phyloP scores from a whole-genome alignment of 2,797 vertebrate species.

The Gephyroberyx darwinii region DNA sequence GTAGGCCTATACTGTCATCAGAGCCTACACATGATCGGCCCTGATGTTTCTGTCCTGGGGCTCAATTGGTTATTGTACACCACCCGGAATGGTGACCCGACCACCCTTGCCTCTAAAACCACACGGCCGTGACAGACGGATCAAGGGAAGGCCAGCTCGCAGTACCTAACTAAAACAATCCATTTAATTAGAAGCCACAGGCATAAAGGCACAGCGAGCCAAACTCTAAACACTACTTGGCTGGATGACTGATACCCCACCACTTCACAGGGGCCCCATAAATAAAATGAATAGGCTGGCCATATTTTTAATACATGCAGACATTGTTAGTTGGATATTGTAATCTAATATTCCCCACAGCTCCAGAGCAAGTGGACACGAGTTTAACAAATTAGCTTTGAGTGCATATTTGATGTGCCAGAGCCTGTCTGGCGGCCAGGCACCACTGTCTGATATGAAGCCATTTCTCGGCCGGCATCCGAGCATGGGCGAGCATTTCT shows the following conservation, averaged over 20 bases:
- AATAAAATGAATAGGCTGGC: constrained; percentile 37
- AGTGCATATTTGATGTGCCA: constrained; percentile 58
- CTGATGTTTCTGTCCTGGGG: constrained; percentile 44
- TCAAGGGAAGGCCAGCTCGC: constrained; percentile 42
- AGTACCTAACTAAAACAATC: constrained; percentile 59
- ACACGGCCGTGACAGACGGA: constrained; percentile 64
- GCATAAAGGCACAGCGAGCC: constrained; percentile 8
- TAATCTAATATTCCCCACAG: constrained; percentile 53
- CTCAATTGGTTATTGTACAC: constrained; percentile 63
- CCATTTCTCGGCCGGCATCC: constrained; percentile 42
- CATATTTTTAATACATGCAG: constrained; percentile 39
- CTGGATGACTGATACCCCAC: constrained; percentile 39
- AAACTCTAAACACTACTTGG: constrained; percentile 44
- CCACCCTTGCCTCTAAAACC: constrained; percentile 40
- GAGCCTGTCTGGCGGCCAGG: constrained; percentile 45
- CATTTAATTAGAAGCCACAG: constrained; percentile 65
- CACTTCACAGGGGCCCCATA: constrained; percentile 19
- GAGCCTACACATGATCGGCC: constrained; percentile 56
- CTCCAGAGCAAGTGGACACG: constrained; percentile 28
- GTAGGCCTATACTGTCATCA: constrained; percentile 36
- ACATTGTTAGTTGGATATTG: constrained; percentile 32
- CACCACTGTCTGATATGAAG: constrained; percentile 28
- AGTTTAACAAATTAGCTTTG: constrained; percentile 62
- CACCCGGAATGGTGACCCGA: constrained; percentile 47
- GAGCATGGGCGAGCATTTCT: constrained; percentile 46